Base-by-base conservation (phyloP, 1,140 invertebrate species). In the Trinorchestia longiramus region DNA sequence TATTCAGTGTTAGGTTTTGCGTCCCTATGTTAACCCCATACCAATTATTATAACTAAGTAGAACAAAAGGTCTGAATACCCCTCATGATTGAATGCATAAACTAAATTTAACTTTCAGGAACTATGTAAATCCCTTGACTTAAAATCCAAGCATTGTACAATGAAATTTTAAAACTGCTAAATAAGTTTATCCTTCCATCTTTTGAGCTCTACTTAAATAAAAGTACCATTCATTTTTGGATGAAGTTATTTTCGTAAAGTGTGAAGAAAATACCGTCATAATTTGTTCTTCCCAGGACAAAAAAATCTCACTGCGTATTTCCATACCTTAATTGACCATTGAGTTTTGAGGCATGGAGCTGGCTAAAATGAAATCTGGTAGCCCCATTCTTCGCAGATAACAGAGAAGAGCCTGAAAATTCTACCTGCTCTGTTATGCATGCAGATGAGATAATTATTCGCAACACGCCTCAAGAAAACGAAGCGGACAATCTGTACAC, bases 361-460 rank as follows among this genome's bases (percentile, higher is more conserved):
- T 94, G 43, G 19, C 41, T 40, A 94, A 94, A 94, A 94, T 94
- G 92, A 43, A 94, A 94, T 94, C 92, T 47, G 43, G 92, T 43
- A 43, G 44, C 92, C 40, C 90, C 92, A 94, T 94, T 94, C 92
- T 94, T 94, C 92, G 43, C 92, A 45, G 92, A 94, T 47, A 43
- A 42, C 47, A 43, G 43, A 45, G 43, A 94, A 45, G 92, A 47
- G 92, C 92, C 40, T 40, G 92, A 94, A 94, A 94, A 94, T 45
- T 94, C 92, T 94, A n/a, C 44, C 44, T 45, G 43, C 43, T 94
- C 88, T 94, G 92, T 94, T 94, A 94, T 94, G 92, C 92, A 94
- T 94, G 92, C 92, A 94, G 92, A 94, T 94, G 92, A 94, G 92
- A 45, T 94, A 94, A 94, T 94, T 94, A 94, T 94, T 94, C 92